Evolutionary conservation across 1,140 invertebrate species (phyloP).

Genomic region (Hycleus phaleratus): DNA sequence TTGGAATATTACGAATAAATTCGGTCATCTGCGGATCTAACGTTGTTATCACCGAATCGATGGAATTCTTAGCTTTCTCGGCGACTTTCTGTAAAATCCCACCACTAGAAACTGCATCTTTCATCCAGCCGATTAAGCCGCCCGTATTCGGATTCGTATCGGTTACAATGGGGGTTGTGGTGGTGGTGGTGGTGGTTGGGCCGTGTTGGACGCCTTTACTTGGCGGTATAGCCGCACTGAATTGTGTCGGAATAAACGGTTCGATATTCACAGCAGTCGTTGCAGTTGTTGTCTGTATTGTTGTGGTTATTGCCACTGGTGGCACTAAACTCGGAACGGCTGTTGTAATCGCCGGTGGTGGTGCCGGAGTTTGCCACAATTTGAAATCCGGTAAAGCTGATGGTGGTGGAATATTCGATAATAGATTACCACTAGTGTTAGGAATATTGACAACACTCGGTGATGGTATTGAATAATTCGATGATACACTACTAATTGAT

Average conservation of each 20-base stretch:
- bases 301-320: not conserved
- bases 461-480: constrained; percentile 33
- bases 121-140: constrained; percentile 51
- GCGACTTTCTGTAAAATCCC: constrained; percentile 49
- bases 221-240: constrained; percentile 50
- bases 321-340: constrained; percentile 1
- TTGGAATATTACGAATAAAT: constrained; percentile 59
- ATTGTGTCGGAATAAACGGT: not conserved
- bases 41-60: constrained; percentile 81
- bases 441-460: constrained; percentile 27
- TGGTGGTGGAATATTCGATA: constrained; percentile 52
- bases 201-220: constrained; percentile 47
- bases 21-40: constrained; percentile 87
- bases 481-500: constrained; percentile 31
- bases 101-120: constrained; percentile 48
- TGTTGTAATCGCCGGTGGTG: constrained; percentile 22
- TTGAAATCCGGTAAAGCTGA: constrained; percentile 49
- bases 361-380: constrained; percentile 24
- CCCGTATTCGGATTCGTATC: constrained; percentile 40
- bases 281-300: not conserved
- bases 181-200: constrained; percentile 38
- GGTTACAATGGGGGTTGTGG: constrained; percentile 17
- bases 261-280: not conserved
- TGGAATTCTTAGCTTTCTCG: constrained; percentile 75
- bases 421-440: constrained; percentile 41